Conservation (phyloP, 2,888 invertebrate species). For the Dolomedes plantarius region DNA sequence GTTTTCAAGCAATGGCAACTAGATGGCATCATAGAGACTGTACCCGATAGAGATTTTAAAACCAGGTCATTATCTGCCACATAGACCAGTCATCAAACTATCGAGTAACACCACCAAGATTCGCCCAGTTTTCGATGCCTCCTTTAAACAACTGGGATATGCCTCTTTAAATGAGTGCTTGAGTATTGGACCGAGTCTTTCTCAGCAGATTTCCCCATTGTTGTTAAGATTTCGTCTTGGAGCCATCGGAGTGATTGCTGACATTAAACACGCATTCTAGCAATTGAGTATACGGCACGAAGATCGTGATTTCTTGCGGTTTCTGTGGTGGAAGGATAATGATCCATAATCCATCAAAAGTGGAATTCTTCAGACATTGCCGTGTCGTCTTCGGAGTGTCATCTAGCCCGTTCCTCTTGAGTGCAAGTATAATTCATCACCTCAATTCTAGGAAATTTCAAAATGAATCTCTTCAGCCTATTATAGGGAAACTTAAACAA, state of each 20-base stretch:
- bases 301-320: not conserved
- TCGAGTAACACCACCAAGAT: slow-evolving; percentile 25
- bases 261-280: slow-evolving; percentile 21
- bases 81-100: no score
- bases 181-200: no score
- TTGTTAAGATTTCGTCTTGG: slow-evolving; percentile 11
- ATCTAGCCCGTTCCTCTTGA: not conserved
- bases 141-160: slow-evolving; percentile 24
- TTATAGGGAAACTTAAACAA: no score
- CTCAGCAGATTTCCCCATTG: slow-evolving; percentile 13
- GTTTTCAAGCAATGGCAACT: not conserved
- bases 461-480: no score
- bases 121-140: slow-evolving; percentile 26
- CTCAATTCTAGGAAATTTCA: no score
- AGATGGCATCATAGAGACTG: no score
- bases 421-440: no score
- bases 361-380: not conserved
- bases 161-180: slow-evolving; percentile 30
- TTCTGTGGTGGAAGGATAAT: slow-evolving; percentile 12
- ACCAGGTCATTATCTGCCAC: no score
- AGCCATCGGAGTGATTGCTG: slow-evolving; percentile 2
- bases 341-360: not conserved
- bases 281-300: not conserved
- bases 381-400: not conserved
- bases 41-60: no score